Evolutionary conservation across 2,797 vertebrate species (phyloP), one percentile per base, ranked within the genome.

Genomic region (Labeo calbasu): DNA sequence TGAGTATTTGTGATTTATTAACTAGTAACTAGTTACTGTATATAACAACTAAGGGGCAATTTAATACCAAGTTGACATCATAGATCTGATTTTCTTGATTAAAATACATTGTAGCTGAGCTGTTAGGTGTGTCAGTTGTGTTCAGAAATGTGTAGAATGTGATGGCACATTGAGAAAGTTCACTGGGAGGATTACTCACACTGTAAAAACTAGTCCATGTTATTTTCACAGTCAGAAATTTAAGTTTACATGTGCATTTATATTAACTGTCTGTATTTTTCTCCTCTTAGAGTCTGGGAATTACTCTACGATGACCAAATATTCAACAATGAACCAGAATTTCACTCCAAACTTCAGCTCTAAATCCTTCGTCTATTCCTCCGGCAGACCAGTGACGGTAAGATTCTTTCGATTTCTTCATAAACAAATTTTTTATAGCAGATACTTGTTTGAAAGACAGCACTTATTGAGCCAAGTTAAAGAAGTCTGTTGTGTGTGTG

Each of bases 261-360:
- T 85, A 13, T 51, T 86, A 21, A 84, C 25, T 89, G 63, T 85
- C 23, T 51, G 11, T 72, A 43, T 66, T 21, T 69, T 77, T 53
- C 87, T 32, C 21, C 71, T 85, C 12, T 19, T 88, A 94, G 94
- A 96, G 55, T 94, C 94, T 1, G 91, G 92, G 0, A 91, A 91
- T 19, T 90, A 92, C 59, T 90, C 93, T 17, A 81, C 92, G 23
- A 83, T 91, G 83, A 88, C 84, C 53, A 95, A 95, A 84, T 95
- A 94, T 87, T 88, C 92, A 25, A 94, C 82, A 50, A 21, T 69
- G 28, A 69, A 32, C 21, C 73, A 83, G 13, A 83, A 91, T 70
- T 89, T 79, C 73, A 92, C 46, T 77, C 92, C 94, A 19, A 85
- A 14, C 78, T 96, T 90, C 91, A 95, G 89, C 90, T 93, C 95